Conservation (phyloP, 2,113 vertebrate species). For the Himantopus leucocephalus region DNA sequence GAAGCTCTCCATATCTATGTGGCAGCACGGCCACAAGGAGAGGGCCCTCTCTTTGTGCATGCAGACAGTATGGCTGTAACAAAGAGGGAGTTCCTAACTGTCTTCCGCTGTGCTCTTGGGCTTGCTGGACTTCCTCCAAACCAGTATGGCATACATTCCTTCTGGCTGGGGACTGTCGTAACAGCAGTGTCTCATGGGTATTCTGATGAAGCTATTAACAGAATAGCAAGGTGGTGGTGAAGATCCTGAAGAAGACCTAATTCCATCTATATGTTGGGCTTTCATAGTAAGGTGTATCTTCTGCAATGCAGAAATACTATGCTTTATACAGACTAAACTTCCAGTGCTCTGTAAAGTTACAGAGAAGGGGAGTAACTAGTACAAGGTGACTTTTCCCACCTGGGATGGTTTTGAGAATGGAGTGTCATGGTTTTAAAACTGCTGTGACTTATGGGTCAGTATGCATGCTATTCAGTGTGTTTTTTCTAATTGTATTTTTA, state of each 20-base stretch:
- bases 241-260: not conserved
- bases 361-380: not conserved
- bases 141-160: not conserved
- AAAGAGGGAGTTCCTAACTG: not conserved
- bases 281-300: not conserved
- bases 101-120: not conserved
- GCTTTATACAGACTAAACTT: not conserved
- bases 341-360: not conserved
- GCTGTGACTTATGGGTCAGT: not conserved
- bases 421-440: not conserved
- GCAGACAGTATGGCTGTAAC: not conserved
- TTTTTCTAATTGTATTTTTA: not conserved
- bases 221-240: not conserved
- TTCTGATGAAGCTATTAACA: not conserved
- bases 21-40: not conserved
- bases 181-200: not conserved
- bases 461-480: not conserved
- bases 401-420: not conserved
- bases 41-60: slow-evolving; percentile 42
- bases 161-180: not conserved
- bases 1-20: not conserved
- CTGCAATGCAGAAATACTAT: not conserved
- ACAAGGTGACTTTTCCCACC: not conserved
- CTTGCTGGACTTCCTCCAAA: not conserved
- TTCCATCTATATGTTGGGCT: not conserved